These are phyloP conservation scores for Leptinotarsa juncta DNA, from an alignment of 2,888 invertebrate genomes.

Conservation along the genomic window DNA sequence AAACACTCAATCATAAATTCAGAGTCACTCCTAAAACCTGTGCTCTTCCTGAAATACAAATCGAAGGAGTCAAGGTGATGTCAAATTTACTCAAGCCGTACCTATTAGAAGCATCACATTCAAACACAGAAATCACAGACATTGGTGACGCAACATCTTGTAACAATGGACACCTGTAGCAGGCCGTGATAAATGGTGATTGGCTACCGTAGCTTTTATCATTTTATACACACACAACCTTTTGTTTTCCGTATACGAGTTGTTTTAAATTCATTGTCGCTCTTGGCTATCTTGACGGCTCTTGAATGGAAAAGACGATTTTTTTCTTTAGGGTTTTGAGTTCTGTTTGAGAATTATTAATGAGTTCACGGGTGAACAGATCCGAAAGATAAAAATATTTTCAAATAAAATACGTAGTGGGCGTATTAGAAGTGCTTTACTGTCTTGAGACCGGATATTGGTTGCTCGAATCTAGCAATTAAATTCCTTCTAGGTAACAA, in stretches of 20 bases:
- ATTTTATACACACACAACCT: conserved; percentile 33
- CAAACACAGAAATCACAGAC: conserved; percentile 28
- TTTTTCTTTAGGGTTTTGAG: conserved; percentile 22
- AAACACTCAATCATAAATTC: conserved; percentile 5
- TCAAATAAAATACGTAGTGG: neutral
- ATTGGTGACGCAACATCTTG: conserved; percentile 41
- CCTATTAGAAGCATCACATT: conserved; percentile 30
- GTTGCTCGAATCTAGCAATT: neutral
- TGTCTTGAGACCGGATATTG: neutral
- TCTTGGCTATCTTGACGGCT: conserved; percentile 23
- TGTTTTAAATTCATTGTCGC: conserved; percentile 23
- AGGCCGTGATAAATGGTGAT: conserved; percentile 54
- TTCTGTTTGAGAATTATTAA: conserved; percentile 22
- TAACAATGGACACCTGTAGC: conserved; percentile 50
- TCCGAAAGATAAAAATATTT: conserved; percentile 9
- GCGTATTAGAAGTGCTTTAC: conserved; percentile 4
- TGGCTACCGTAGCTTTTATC: conserved; percentile 51
- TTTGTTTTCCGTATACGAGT: conserved; percentile 33
- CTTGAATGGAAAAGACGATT: conserved; percentile 20
- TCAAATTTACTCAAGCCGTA: neutral
- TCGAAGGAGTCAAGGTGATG: conserved; percentile 10
- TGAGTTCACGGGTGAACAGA: conserved; percentile 21
- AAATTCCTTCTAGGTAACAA: neutral
- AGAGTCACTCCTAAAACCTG: neutral
- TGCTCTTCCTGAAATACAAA: neutral